These are phyloP conservation scores for Columbina picui DNA, from an alignment of 2,113 vertebrate genomes.

Conservation along the genomic window DNA sequence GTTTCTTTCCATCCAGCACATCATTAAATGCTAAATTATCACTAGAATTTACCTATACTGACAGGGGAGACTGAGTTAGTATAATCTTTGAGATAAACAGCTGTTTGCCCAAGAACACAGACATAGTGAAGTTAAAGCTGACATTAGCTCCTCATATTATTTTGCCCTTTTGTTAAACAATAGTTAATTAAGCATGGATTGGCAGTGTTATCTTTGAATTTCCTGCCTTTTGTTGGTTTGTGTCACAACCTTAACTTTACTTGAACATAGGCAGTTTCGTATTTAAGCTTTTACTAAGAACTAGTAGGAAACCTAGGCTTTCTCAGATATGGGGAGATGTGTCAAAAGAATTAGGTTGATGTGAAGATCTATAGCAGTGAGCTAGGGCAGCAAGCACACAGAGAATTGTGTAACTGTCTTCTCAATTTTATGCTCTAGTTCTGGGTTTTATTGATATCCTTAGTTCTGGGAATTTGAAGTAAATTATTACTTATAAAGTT, in stretches of 20 bases:
- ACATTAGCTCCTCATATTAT: not conserved
- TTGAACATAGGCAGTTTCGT: not conserved
- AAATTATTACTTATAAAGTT: conserved; percentile 5
- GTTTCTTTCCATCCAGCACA: not conserved
- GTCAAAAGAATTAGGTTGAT: conserved; percentile 65
- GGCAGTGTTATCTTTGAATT: conserved; percentile 1
- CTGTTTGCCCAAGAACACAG: not conserved
- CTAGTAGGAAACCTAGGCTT: conserved; percentile 14
- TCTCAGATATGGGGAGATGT: conserved; percentile 36
- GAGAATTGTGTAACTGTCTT: conserved; percentile 60
- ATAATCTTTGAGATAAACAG: not conserved
- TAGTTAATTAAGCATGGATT: conserved; percentile 34
- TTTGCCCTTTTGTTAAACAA: not conserved
- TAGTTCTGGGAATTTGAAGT: conserved; percentile 24
- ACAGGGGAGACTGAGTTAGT: not conserved
- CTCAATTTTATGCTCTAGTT: conserved; percentile 62
- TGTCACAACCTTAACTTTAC: conserved; percentile 23
- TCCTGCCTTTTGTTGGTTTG: conserved; percentile 46
- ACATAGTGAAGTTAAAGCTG: not conserved
- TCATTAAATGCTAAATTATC: not conserved
- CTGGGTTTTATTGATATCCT: conserved; percentile 47
- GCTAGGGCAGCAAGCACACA: conserved; percentile 8
- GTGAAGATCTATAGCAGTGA: not conserved
- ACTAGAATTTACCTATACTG: not conserved
- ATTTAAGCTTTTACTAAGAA: conserved; percentile 38